phyloP scores from a whole-genome alignment of 2,113 vertebrate species.

The Numenius arquata region DNA sequence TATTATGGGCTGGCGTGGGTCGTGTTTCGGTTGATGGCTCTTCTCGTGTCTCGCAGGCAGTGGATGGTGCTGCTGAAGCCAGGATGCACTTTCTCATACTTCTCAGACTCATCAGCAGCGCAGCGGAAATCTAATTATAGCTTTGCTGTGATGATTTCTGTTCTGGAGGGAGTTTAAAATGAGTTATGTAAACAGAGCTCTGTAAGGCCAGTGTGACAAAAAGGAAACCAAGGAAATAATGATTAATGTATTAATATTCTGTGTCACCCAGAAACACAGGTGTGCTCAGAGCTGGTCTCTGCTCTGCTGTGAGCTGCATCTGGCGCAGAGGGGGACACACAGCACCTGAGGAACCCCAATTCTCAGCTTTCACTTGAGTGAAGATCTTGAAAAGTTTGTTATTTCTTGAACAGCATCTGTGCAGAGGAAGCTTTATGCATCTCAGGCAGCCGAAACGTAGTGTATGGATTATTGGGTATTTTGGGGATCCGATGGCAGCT shows the following conservation, averaged over 20 bases:
- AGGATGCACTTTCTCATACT: constrained; percentile 46
- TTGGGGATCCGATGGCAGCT: not conserved
- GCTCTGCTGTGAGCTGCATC: not conserved
- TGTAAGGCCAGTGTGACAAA: not conserved
- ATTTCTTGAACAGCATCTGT: not conserved
- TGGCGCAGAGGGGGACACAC: not conserved
- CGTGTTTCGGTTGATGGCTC: not conserved
- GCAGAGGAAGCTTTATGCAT: not conserved
- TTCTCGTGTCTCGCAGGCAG: not conserved
- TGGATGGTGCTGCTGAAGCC: not conserved
- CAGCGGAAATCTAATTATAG: constrained; percentile 56
- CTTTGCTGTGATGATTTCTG: constrained; percentile 11
- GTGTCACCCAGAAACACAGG: not conserved
- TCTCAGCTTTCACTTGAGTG: not conserved
- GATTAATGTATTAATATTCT: not conserved
- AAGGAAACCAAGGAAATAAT: not conserved
- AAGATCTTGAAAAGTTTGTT: not conserved
- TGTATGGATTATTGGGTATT: not conserved
- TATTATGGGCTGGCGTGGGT: not conserved
- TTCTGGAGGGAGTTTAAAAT: not conserved
- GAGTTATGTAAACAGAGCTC: not conserved
- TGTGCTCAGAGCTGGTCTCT: not conserved
- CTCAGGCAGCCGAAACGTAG: not conserved
- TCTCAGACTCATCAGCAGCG: not conserved
- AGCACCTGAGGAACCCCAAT: not conserved